Conservation (phyloP, 2,113 vertebrate species). For the Siphamia tubifer region DNA sequence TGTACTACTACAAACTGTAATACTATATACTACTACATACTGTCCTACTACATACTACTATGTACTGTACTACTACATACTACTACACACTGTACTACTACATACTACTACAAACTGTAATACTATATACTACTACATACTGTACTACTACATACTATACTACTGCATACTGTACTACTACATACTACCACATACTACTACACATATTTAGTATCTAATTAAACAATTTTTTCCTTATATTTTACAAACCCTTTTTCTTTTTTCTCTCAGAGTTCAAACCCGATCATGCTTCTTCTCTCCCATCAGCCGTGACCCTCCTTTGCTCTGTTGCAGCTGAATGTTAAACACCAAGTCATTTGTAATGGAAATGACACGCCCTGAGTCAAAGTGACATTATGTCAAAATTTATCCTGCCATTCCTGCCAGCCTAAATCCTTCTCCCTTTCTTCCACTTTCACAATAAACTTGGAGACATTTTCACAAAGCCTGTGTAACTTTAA, state of each 20-base stretch:
- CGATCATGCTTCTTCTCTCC: conserved; percentile 17
- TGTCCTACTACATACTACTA: too few relatives aligned
- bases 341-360: conserved; percentile 50
- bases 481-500: conserved; percentile 38
- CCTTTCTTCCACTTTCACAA: conserved; percentile 43
- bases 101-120: too few relatives aligned
- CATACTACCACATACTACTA: too few relatives aligned
- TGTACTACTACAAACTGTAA: too few relatives aligned
- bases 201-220: too few relatives aligned
- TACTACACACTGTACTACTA: too few relatives aligned
- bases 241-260: conserved; percentile 21
- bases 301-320: background rate
- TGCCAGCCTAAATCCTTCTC: conserved; percentile 49
- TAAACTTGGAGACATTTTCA: conserved; percentile 53
- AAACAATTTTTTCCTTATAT: conserved; percentile 37
- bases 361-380: conserved; percentile 57
- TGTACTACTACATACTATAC: too few relatives aligned
- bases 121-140: too few relatives aligned
- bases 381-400: conserved; percentile 72
- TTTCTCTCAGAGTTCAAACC: conserved; percentile 19
- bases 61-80: too few relatives aligned
- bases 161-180: too few relatives aligned
- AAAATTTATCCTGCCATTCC: conserved; percentile 58
- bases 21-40: too few relatives aligned
- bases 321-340: conserved; percentile 18